Conservation (phyloP, 1,140 invertebrate species). For the Trichonephila clavata region DNA sequence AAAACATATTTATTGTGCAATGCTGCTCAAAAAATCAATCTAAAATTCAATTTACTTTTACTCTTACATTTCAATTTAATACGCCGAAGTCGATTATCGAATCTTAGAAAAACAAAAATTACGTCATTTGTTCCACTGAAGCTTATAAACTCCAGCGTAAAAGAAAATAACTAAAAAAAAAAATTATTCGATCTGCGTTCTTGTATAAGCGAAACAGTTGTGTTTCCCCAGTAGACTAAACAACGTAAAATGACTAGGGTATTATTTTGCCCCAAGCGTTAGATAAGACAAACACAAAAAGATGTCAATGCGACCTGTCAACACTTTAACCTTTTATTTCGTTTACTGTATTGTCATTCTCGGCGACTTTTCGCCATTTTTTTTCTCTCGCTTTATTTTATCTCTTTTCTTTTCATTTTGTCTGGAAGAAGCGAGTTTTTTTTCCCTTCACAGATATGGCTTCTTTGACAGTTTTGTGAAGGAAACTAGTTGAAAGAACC, state of each 20-base stretch:
- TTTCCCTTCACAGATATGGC: neutral
- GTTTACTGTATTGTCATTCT: slow-evolving; percentile 56
- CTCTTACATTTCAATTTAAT: neutral
- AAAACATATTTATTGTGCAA: too few species aligned
- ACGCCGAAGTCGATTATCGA: neutral
- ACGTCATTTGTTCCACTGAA: neutral
- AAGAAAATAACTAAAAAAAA: neutral
- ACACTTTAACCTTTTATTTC: slow-evolving; percentile 61
- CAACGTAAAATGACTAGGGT: slow-evolving; percentile 13
- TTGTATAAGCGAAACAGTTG: neutral
- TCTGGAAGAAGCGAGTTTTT: neutral
- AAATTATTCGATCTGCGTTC: too few species aligned
- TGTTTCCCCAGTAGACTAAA: neutral
- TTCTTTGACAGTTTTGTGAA: neutral
- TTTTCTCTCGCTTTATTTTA: neutral
- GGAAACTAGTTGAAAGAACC: neutral
- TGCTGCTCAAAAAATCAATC: too few species aligned
- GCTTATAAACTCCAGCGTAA: neutral
- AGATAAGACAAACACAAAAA: slow-evolving; percentile 53
- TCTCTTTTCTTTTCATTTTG: slow-evolving; percentile 15
- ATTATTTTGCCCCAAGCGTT: slow-evolving; percentile 16
- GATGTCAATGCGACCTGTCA: slow-evolving; percentile 42
- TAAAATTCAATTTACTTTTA: neutral
- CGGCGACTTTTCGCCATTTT: neutral
- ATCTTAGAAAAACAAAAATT: neutral